Base-by-base conservation (phyloP, 92 coral and sea anemone genomes). In the Zoanthus sociatus region DNA sequence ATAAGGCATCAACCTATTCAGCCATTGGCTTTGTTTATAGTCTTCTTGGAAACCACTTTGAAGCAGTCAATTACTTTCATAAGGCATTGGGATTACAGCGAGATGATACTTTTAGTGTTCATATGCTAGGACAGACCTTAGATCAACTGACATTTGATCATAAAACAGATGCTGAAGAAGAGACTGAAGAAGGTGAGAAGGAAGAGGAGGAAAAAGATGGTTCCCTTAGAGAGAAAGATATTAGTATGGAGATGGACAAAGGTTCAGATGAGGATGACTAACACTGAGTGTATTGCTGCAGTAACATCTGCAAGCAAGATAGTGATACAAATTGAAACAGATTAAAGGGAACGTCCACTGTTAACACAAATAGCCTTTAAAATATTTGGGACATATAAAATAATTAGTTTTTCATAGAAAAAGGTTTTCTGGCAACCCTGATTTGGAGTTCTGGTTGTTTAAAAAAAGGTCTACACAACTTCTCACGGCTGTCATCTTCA, bases 31-130 rank as follows among this genome's bases (percentile, higher is more conserved):
- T 97, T 91, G 93, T 95, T 11, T 88, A 95, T 64, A 97, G 99
- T 77, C 93, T 97, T 17, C 92, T 90, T 14, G 99, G 99, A 74
- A 95, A 97, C 71, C 94, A 90, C 74, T 93, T 90, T 50, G 98
- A 97, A 76, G 99, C 99, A 50, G 89, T 97, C 10, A 94, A 90
- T 91, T 95, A 91, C 75, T 97, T 97, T 83, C 98, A 97, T 82
- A 97, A 97, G 82, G 99, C 99, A n/a, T 83, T 97, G 56, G 98
- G 99, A 32, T 79, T 97, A 31, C 96, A 95, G 78, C 91, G 98
- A 46, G 99, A 97, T 71, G 99, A 97, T 78, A 97, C 99, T 7
- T 97, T 97, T 87, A 95, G 99, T 86, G 98, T 97, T 63, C 99
- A 97, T 84, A 97, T 97, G 99, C 93, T 97, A n/a, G 97, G 98